phyloP scores from a whole-genome alignment of 2,113 vertebrate genomes.

The Pyxicephalus adspersus region DNA sequence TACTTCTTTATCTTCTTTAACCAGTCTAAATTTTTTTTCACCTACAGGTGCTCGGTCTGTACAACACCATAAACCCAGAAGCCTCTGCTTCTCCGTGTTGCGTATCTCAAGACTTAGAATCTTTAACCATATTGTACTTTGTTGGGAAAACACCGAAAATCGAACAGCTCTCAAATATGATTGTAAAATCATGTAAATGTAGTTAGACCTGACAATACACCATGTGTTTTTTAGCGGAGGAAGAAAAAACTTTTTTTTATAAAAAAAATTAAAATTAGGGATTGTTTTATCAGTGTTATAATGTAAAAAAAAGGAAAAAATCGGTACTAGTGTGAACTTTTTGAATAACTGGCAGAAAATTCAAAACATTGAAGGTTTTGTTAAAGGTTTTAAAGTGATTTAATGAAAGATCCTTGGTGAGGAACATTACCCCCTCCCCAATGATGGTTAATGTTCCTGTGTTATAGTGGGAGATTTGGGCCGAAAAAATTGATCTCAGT shows the following conservation, averaged over 20 bases:
- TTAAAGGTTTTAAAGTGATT: constrained; percentile 70
- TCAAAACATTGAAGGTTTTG: constrained; percentile 72
- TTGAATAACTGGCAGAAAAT: constrained; percentile 75
- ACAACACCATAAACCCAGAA: constrained; percentile 95
- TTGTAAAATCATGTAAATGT: constrained; percentile 98
- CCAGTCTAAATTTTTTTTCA: background rate
- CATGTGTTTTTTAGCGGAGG: constrained; percentile 39
- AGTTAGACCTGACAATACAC: constrained; percentile 78
- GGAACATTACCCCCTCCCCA: constrained; percentile 14
- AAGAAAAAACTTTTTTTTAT: constrained; percentile 34
- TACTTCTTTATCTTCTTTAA: background rate
- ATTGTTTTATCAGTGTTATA: constrained; percentile 65
- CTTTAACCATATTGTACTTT: constrained; percentile 96
- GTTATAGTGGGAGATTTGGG: constrained; percentile 35
- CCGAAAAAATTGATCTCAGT: constrained; percentile 4
- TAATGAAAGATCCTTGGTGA: constrained; percentile 69
- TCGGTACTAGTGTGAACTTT: constrained; percentile 76
- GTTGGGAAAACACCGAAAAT: constrained; percentile 97
- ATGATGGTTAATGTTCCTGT: constrained; percentile 46
- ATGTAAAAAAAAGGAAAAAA: constrained; percentile 59
- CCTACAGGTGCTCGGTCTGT: constrained; percentile 88
- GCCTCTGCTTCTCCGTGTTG: constrained; percentile 95
- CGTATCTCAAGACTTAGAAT: constrained; percentile 94
- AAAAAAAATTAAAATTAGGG: constrained; percentile 62
- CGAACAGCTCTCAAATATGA: constrained; percentile 97